These are phyloP conservation scores for Crematogaster levior DNA, from an alignment of 2,888 invertebrate genomes.

Conservation along the genomic window DNA sequence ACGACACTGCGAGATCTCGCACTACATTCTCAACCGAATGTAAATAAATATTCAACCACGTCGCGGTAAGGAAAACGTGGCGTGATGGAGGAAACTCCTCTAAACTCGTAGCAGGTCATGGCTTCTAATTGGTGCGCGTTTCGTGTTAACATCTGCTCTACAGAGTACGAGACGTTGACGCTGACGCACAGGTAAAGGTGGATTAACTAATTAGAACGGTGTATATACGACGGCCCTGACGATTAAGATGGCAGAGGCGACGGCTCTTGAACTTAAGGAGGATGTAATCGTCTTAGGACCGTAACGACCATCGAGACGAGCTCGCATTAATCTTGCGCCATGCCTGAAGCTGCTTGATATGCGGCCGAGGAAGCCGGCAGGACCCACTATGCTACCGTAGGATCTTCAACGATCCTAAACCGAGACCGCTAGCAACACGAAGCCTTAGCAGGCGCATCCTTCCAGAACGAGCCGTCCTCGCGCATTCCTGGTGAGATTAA, in stretches of 20 bases:
- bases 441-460: slow-evolving; percentile 49
- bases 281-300: slow-evolving; percentile 80
- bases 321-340: slow-evolving; percentile 78
- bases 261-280: slow-evolving; percentile 76
- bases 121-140: slow-evolving; percentile 62
- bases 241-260: slow-evolving; percentile 75
- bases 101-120: slow-evolving; percentile 29
- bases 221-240: slow-evolving; percentile 72
- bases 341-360: slow-evolving; percentile 78
- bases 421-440: slow-evolving; percentile 42
- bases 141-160: slow-evolving; percentile 64
- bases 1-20: background rate
- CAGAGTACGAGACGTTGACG: slow-evolving; percentile 32
- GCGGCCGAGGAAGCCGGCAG: slow-evolving; percentile 71
- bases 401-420: slow-evolving; percentile 40
- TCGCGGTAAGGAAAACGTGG: background rate
- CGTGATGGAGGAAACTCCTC: slow-evolving; percentile 29
- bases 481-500: slow-evolving; percentile 63
- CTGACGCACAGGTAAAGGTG: slow-evolving; percentile 62
- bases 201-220: slow-evolving; percentile 78
- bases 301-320: slow-evolving; percentile 78
- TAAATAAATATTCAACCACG: slow-evolving; percentile 31
- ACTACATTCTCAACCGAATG: background rate
- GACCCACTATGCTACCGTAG: slow-evolving; percentile 52
- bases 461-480: slow-evolving; percentile 50